phyloP scores from a whole-genome alignment of 2,797 vertebrate genomes.

The Nasua narica region DNA sequence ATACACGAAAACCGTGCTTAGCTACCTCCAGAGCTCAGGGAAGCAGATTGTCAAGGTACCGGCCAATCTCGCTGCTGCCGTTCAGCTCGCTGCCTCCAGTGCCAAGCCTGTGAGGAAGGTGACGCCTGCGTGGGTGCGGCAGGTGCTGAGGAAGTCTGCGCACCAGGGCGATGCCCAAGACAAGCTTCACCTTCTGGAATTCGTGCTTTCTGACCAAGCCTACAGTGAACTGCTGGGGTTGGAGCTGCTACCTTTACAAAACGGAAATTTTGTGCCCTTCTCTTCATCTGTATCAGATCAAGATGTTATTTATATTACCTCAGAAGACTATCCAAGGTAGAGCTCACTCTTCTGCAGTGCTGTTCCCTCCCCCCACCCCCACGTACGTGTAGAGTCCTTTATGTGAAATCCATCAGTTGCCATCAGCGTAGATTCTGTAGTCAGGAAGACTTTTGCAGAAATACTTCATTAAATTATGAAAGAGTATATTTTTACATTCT shows the following conservation, averaged over 20 bases:
- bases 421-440: neutral
- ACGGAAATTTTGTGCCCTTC: slow-evolving; percentile 91
- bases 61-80: slow-evolving; percentile 85
- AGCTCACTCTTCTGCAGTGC: neutral
- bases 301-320: slow-evolving; percentile 93
- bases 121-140: slow-evolving; percentile 91
- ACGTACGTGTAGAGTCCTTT: neutral
- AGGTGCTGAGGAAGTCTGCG: slow-evolving; percentile 90
- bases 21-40: slow-evolving; percentile 96
- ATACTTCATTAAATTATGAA: neutral
- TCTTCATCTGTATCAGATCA: slow-evolving; percentile 94
- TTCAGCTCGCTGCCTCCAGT: slow-evolving; percentile 81
- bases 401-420: neutral
- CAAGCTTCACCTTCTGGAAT: slow-evolving; percentile 93
- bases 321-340: slow-evolving; percentile 95
- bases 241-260: slow-evolving; percentile 95
- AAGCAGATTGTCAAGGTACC: slow-evolving; percentile 93
- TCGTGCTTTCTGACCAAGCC: slow-evolving; percentile 90
- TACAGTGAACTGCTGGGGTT: slow-evolving; percentile 96
- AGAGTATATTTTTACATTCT: neutral
- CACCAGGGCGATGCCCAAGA: slow-evolving; percentile 88
- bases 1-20: slow-evolving; percentile 89
- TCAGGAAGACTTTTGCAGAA: neutral
- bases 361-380: neutral
- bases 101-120: slow-evolving; percentile 88